Percentiles rank a stretch among this genome's conserved stretches.
These are phyloP conservation scores for Acrobasis consociella DNA, from an alignment of 2,888 invertebrate genomes.

Conservation along the genomic window DNA sequence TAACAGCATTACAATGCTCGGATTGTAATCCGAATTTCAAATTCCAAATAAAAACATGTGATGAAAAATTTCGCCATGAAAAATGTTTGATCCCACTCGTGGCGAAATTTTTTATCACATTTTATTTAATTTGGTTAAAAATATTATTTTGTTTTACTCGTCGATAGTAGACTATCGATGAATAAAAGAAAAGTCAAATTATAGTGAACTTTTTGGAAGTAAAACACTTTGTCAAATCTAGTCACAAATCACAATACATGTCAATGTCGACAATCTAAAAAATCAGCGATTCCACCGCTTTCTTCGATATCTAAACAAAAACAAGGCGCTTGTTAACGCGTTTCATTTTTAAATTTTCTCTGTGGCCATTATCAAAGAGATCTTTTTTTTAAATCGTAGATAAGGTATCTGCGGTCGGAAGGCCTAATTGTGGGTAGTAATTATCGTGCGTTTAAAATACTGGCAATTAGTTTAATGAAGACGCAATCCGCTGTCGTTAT, in stretches of 20 bases:
- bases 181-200: no score
- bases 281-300: slow-evolving; percentile 16
- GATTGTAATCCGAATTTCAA: no score
- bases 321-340: slow-evolving; percentile 18
- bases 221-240: no score
- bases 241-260: neutral
- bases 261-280: neutral
- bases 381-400: neutral
- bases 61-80: no score
- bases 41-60: no score
- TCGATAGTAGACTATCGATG: no score
- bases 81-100: no score
- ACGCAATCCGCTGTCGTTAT: slow-evolving; percentile 36
- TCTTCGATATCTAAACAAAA: slow-evolving; percentile 19
- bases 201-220: no score
- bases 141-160: no score
- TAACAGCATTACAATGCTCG: no score
- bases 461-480: slow-evolving; percentile 46
- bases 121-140: no score
- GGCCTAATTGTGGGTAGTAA: slow-evolving; percentile 30
- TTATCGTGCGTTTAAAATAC: slow-evolving; percentile 27
- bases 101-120: no score
- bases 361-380: slow-evolving; percentile 6
- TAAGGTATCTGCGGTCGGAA: slow-evolving; percentile 19
- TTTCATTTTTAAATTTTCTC: slow-evolving; percentile 11